Percentiles rank a stretch among this genome's conserved stretches.
These are phyloP conservation scores for Spheniscus humboldti DNA, from an alignment of 2,797 vertebrate species.

Conservation along the genomic window DNA sequence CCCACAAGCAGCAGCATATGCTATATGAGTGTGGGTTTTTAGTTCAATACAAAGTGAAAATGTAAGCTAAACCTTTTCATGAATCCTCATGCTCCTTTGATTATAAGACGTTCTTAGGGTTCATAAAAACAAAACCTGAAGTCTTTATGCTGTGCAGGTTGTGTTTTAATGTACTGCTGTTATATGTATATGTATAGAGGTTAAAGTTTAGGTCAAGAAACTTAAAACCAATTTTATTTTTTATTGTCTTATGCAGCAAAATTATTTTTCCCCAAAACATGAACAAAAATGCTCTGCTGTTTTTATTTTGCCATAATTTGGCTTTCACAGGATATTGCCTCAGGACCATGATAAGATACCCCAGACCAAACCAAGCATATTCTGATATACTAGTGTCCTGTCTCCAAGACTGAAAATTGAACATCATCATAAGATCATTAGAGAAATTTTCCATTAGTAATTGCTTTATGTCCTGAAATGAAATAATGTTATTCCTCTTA, in stretches of 20 bases:
- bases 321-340: not conserved
- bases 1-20: not conserved
- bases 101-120: not conserved
- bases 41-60: not conserved
- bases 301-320: not conserved
- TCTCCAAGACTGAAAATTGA: not conserved
- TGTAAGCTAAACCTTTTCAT: not conserved
- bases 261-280: accelerated
- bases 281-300: not conserved
- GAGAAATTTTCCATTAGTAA: not conserved
- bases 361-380: not conserved
- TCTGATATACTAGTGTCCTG: too few species aligned
- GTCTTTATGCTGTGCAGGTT: not conserved
- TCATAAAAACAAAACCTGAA: not conserved
- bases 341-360: not conserved
- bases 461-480: not conserved
- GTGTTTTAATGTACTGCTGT: not conserved
- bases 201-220: not conserved
- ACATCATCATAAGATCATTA: not conserved
- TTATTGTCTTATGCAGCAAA: not conserved
- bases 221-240: not conserved
- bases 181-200: not conserved
- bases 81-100: not conserved
- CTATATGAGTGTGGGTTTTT: accelerated
- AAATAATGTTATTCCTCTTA: not conserved